These are phyloP conservation scores for Tigriopus japonicus DNA, from an alignment of 1,140 invertebrate species.

Conservation along the genomic window DNA sequence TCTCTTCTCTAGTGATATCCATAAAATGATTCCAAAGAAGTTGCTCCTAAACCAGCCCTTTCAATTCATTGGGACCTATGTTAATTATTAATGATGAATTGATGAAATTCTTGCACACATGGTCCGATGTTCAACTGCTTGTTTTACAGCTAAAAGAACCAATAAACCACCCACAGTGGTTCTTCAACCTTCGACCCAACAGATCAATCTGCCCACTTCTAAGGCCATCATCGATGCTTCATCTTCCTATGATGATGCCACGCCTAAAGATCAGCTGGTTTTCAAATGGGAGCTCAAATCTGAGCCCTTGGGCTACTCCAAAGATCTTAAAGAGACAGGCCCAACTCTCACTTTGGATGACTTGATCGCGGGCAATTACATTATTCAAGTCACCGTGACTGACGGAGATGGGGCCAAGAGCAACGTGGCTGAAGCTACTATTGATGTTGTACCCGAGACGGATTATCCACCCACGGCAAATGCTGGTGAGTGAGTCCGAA, in stretches of 20 bases:
- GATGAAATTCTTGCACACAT: too few species aligned
- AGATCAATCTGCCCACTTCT: conserved; percentile 67
- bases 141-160: conserved; percentile 44
- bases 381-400: conserved; percentile 70
- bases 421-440: conserved; percentile 67
- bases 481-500: conserved; percentile 33
- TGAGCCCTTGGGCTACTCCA: conserved; percentile 55
- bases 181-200: conserved; percentile 60
- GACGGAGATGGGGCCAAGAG: conserved; percentile 62
- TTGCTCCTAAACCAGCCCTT: too few species aligned
- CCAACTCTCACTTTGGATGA: conserved; percentile 66
- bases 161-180: conserved; percentile 68
- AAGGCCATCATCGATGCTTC: conserved; percentile 29
- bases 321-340: conserved; percentile 44
- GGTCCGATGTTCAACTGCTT: background rate
- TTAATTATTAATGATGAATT: too few species aligned
- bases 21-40: too few species aligned
- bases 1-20: too few species aligned
- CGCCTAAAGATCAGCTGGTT: conserved; percentile 36
- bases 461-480: conserved; percentile 89
- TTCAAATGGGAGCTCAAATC: conserved; percentile 61
- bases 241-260: conserved; percentile 38
- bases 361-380: conserved; percentile 66
- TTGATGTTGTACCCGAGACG: conserved; percentile 70
- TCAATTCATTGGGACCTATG: too few species aligned